Base-by-base conservation (phyloP, 2,888 invertebrate genomes). In the Lasioglossum pauxillum region DNA sequence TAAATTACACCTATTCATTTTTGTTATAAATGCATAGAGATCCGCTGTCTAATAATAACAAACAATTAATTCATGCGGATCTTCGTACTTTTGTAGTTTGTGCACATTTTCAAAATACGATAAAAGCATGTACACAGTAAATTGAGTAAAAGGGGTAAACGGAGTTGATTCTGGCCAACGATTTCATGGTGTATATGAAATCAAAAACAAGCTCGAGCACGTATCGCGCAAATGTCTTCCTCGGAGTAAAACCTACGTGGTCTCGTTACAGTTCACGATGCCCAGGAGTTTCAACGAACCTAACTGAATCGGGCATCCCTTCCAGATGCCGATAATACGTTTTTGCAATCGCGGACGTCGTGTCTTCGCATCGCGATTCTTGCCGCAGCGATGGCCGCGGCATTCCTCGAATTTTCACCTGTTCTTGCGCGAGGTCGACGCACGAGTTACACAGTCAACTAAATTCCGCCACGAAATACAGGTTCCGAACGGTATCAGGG, bases 241-340 rank as follows among this genome's bases (percentile, higher is more conserved):
- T 73, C 27, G 7, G 46, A 35, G 75, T 84, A 84, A 89, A 89
- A 87, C 82, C 85, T n/a, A 75, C 60, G 44, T 75, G 64, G 75
- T 64, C 82, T 86, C 88, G 86, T 88, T 84, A 84, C 79, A 53
- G 75, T 75, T 77, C 64, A 69, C 79, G 57, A 73, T 71, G 78
- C 80, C 74, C 78, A 78, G 75, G 78, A 89, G 86, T 88, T 88
- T 83, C 87, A 84, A 86, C 87, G 84, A 86, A 88, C 71, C 78
- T 75, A 79, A 78, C 78, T 67, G 78, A 71, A 75, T 78, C 78
- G 27, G 46, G 72, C 74, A 74, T 69, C 75, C 67, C 35, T 73
- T 49, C 14, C 78, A 73, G 74, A 74, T 83, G 83, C 78, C 81
- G 79, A 80, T 80, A 76, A 60, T 75, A 41, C 82, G 85, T 85